Evolutionary conservation across 2,888 invertebrate genomes (phyloP), one percentile per base, ranked within the genome.

Genomic region (Anoncus sp.): DNA sequence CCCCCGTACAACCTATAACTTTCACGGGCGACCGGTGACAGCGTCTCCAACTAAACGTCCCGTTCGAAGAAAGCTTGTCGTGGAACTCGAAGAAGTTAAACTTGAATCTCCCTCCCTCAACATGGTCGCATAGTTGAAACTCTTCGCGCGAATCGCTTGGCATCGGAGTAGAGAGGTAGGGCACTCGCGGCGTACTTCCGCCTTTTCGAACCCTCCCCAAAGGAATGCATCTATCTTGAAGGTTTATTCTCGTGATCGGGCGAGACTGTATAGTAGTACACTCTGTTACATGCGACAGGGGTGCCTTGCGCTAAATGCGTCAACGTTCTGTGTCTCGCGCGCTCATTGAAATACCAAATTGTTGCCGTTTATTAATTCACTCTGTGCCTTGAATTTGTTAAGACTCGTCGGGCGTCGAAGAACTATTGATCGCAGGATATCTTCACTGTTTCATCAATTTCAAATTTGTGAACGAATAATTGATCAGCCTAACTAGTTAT

Each of bases 81-180:
- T 51, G 65, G 38, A 43, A 49, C 77, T 70, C 79, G 75, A 76
- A 81, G 75, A 84, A 82, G 80, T 84, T 83, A 77, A 85, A 85
- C 80, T 82, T 80, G 16, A 22, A 57, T 24, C 45, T 67, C 63
- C 57, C 55, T 18, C 45, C 53, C 22, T 45, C 75, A 6, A 6
- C 38, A 55, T 69, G 20, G 45, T 59, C 70, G 66, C 75, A 77
- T 79, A 77, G 79, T 81, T 81, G 62, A 73, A 75, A 66, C 67
- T 63, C 75, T 75, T 75, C 70, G 60, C 27, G 51, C 27, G 51
- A 70, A 49, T 51, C 27, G n/a, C n/a, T 70, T 51, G 47, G 57
- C 67, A 71, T 71, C 74, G n/a, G n/a, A n/a, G n/a, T n/a, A 47
- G 43, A 65, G 74, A 51, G 72, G 74, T 75, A 79, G 55, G 40